A percentile compares a stretch with the other conserved stretches of the same genome.
Evolutionary conservation across 2,888 invertebrate genomes (phyloP).

Genomic region (Gisinianus flammeolus): DNA sequence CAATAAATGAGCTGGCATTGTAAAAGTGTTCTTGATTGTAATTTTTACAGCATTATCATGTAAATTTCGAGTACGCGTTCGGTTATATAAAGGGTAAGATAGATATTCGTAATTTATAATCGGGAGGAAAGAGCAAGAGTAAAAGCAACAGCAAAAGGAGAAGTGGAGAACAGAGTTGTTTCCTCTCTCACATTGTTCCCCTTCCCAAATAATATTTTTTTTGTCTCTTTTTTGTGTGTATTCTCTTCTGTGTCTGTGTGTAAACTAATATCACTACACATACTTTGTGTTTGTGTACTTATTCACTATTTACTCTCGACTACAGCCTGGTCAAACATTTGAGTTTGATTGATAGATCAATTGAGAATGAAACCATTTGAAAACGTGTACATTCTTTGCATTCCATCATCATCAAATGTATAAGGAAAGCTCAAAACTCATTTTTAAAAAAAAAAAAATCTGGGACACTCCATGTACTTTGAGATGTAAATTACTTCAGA

Average conservation of each 20-base stretch:
- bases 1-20: constrained; percentile 36
- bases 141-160: not conserved
- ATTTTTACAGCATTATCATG: constrained; percentile 36
- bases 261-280: too few species aligned
- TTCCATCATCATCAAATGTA: not conserved
- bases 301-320: not conserved
- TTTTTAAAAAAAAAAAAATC: not conserved
- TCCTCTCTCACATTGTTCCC: constrained; percentile 14
- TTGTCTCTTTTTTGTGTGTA: constrained; percentile 9
- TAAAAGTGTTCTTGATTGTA: constrained; percentile 37
- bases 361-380: not conserved
- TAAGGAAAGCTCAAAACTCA: too few species aligned
- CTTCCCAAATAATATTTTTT: constrained; percentile 6
- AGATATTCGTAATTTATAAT: constrained; percentile 19
- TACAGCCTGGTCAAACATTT: not conserved
- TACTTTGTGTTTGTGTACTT: too few species aligned
- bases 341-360: constrained; percentile 13
- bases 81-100: not conserved
- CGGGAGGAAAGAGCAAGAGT: not conserved
- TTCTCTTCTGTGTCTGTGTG: too few species aligned
- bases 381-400: not conserved
- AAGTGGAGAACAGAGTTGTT: not conserved
- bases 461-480: not conserved
- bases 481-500: not conserved
- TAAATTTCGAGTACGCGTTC: constrained; percentile 11